Evolutionary conservation across 2,797 vertebrate genomes (phyloP), one percentile per base, ranked within the genome.

Genomic region (Oceanodroma leucorhoa): DNA sequence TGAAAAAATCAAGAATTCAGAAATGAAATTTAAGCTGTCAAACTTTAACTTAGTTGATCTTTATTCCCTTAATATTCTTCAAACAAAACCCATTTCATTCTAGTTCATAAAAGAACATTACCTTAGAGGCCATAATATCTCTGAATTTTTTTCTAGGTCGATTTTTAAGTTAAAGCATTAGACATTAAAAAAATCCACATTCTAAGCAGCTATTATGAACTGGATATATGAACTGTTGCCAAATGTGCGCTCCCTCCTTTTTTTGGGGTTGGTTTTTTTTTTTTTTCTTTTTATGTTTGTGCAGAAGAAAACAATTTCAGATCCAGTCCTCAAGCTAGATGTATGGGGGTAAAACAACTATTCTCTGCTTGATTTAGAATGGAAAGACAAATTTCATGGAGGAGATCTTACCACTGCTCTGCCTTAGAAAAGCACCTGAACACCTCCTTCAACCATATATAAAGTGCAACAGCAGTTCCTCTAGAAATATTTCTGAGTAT

Each of bases 1-100:
- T 82, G 87, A 97, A 97, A 95, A 97, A 97, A 94, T 93, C 90
- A 96, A 97, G 84, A 95, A 96, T 95, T 97, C 69, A 95, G 94
- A 97, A 98, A 97, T 97, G 78, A 96, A 98, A 98, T 98, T 97
- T 97, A 96, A 96, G 80, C 97, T 98, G 95, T 97, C 97, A 97
- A 92, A 97, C 97, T 93, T 95, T 91, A 98, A 96, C 93, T 97
- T 97, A 94, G 94, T 97, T 98, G 83, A 94, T 97, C 83, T 97
- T 97, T 97, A 97, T 97, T 98, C 90, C 90, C 86, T 97, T 97
- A 97, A 97, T 97, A 97, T 97, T 97, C 93, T 96, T 97, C 91
- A 97, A 95, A 96, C 40, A 92, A 97, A 97, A 77, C 85, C 75
- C 46, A 96, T 87, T 97, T 96, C 90, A 91, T 96, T 96, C 81